A percentile compares a stretch with the other conserved stretches of the same genome.
Conservation (phyloP, 2,888 invertebrate species). For the Bruchidius siliquastri region DNA sequence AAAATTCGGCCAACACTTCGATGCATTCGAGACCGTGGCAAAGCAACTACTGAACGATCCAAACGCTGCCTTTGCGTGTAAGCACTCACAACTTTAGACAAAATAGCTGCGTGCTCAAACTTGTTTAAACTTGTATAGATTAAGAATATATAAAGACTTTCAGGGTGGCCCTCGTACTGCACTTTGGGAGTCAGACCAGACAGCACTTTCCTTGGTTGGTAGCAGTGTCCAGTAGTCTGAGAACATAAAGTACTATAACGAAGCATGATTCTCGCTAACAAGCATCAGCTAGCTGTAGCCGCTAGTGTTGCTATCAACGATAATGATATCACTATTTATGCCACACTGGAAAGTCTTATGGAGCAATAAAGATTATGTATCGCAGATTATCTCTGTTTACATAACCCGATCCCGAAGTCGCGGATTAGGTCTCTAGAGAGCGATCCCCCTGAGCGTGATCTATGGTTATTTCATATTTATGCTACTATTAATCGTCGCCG, state of each 20-base stretch:
- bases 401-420: background rate
- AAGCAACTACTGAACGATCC: too few relatives aligned
- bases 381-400: background rate
- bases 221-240: background rate
- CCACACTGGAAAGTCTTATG: background rate
- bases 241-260: background rate
- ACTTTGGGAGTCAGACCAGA: too few relatives aligned
- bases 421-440: background rate
- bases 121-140: too few relatives aligned
- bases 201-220: background rate
- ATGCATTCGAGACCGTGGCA: too few relatives aligned
- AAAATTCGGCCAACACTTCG: too few relatives aligned
- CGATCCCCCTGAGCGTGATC: background rate
- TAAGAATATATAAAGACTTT: too few relatives aligned
- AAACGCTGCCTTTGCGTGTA: too few relatives aligned
- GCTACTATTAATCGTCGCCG: conserved; percentile 3
- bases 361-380: background rate
- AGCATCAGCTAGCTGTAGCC: background rate
- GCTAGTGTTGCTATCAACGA: background rate
- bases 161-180: too few relatives aligned
- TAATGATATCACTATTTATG: background rate
- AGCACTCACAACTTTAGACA: too few relatives aligned
- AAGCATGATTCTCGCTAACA: background rate
- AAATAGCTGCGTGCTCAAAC: too few relatives aligned
- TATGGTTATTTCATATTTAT: conserved; percentile 7